Conservation (phyloP, 2,113 vertebrate genomes). For the Pteropus alecto region DNA sequence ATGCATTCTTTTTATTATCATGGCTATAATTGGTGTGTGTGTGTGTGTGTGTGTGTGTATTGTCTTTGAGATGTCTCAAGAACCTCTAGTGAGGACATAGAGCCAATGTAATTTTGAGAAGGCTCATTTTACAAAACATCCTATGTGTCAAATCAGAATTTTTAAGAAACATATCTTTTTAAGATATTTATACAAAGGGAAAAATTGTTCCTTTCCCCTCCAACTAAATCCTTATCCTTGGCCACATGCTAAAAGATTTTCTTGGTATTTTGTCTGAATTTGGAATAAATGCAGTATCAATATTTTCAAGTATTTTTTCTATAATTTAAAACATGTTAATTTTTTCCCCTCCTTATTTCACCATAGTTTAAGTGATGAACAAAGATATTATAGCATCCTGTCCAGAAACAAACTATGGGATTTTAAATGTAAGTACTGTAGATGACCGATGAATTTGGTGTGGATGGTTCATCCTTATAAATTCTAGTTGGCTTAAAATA, state of each 20-base stretch:
- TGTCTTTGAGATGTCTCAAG: background rate
- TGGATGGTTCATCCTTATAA: background rate
- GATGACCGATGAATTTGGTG: background rate
- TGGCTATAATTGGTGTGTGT: background rate
- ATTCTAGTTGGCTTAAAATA: background rate
- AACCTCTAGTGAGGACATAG: background rate
- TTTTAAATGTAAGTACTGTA: background rate
- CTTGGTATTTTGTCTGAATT: background rate
- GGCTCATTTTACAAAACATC: background rate
- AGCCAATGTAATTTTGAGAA: constrained; percentile 12
- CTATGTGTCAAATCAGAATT: background rate
- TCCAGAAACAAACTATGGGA: background rate
- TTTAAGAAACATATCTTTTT: background rate
- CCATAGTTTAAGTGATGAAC: background rate
- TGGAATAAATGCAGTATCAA: background rate
- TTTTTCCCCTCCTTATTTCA: background rate
- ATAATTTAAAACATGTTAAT: background rate
- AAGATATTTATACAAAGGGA: background rate
- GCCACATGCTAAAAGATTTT: background rate
- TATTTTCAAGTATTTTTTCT: background rate
- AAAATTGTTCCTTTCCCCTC: background rate
- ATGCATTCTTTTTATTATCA: background rate
- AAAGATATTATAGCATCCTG: background rate
- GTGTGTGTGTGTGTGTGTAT: background rate
- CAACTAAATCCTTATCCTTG: constrained; percentile 16